Evolutionary conservation across 2,797 vertebrate species (phyloP).

Genomic region (Acanthurus tractus): DNA sequence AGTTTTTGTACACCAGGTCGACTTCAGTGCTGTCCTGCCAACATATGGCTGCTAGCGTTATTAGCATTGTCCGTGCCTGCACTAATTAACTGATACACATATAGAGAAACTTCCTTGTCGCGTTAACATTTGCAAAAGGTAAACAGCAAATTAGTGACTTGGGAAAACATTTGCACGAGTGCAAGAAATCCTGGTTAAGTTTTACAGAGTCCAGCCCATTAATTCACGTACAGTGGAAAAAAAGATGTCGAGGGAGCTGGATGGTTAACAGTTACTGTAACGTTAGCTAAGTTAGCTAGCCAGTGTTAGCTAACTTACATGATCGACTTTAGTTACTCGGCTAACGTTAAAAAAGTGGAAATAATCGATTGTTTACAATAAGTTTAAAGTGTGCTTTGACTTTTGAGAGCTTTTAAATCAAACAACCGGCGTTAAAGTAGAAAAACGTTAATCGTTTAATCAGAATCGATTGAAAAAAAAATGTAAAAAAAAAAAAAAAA

Average conservation of each 20-base stretch:
- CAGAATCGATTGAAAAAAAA: too few species aligned
- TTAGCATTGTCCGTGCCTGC: too few species aligned
- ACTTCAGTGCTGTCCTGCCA: background rate
- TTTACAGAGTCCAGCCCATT: background rate
- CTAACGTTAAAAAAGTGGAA: background rate
- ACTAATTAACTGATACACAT: too few species aligned
- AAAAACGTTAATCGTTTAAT: background rate
- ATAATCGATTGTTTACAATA: background rate
- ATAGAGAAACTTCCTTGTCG: too few species aligned
- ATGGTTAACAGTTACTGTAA: background rate
- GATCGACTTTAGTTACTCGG: background rate
- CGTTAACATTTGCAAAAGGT: too few species aligned
- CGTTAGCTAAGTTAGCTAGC: conserved; percentile 27
- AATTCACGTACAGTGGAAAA: background rate
- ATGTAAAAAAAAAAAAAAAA: too few species aligned
- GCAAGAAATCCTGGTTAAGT: background rate
- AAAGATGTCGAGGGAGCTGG: conserved; percentile 18
- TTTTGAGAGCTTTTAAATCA: background rate
- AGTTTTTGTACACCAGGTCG: background rate
- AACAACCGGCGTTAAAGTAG: accelerated
- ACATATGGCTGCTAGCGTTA: too few species aligned
- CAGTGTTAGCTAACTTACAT: conserved; percentile 5
- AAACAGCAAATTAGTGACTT: background rate
- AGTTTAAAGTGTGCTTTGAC: background rate
- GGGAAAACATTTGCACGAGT: background rate